phyloP scores from a whole-genome alignment of 2,888 invertebrate species.

The Stenoptilia bipunctidactyla region DNA sequence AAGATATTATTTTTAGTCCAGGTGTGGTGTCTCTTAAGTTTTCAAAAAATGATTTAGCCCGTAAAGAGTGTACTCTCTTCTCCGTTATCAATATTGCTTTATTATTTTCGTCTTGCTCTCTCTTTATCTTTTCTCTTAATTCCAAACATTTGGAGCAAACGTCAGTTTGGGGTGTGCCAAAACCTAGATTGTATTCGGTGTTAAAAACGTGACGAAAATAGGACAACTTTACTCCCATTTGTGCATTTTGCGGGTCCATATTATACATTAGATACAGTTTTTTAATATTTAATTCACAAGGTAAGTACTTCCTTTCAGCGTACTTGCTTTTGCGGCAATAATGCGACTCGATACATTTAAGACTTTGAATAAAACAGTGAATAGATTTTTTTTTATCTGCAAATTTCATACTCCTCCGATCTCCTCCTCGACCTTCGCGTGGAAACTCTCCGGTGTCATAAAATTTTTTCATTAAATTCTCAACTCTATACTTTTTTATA shows the following conservation, averaged over 20 bases:
- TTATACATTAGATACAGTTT: conserved; percentile 7
- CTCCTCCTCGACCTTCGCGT: conserved; percentile 6
- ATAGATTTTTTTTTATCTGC: conserved; percentile 19
- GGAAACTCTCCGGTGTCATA: conserved; percentile 13
- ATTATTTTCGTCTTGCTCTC: conserved; percentile 19
- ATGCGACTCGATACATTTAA: conserved; percentile 15
- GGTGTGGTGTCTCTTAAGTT: conserved; percentile 17
- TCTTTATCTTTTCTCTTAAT: conserved; percentile 6
- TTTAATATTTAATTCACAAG: conserved; percentile 16
- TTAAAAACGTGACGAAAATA: conserved; percentile 21
- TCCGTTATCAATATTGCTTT: conserved; percentile 16
- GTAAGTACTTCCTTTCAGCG: conserved; percentile 14
- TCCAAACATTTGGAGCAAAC: conserved; percentile 21
- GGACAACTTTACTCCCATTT: conserved; percentile 8
- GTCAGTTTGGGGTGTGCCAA: conserved; percentile 18
- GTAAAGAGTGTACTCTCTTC: conserved; percentile 18
- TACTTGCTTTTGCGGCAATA: conserved; percentile 14
- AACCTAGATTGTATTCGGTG: conserved; percentile 20
- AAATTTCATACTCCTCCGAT: neutral
- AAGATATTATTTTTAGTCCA: conserved; percentile 19
- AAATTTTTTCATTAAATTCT: conserved; percentile 14
- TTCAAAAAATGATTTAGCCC: conserved; percentile 20
- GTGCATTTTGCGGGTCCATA: neutral
- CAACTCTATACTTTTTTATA: conserved; percentile 11
- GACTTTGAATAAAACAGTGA: conserved; percentile 18